Evolutionary conservation across 1,140 invertebrate genomes (phyloP), one percentile per base, ranked within the genome.

Genomic region (Heliconius congener): DNA sequence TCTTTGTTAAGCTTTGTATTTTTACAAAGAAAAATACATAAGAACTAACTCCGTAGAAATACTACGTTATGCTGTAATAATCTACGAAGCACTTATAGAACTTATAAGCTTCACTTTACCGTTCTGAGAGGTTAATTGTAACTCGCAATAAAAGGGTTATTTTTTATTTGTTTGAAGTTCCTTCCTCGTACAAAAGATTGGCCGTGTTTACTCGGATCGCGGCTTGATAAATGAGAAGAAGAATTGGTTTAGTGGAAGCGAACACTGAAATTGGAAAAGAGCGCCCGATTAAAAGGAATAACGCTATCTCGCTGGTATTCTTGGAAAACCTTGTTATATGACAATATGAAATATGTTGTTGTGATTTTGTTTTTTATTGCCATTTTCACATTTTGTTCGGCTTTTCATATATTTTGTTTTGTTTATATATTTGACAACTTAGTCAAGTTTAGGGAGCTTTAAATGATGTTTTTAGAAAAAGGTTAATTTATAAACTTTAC

Each of bases 161-260:
- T 78, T 78, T 77, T 72, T 74, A 55, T 74, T 52, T 55, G 13
- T 52, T 66, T 74, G 42, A 50, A 74, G 73, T 75, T 75, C 13
- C 60, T 79, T 80, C 30, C 70, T 50, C 46, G 42, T 75, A 78
- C 80, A 81, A 81, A 81, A 73, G 76, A 81, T 77, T 55, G 75
- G 76, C 57, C 71, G 79, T 75, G 73, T 80, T 80, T 77, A 73
- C 79, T 72, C 74, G 78, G 78, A 75, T 74, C 71, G 74, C 55
- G 75, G 57, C 76, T 79, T 84, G 82, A 84, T 84, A 84, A 84
- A 84, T 84, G 82, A 84, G 73, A 76, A 80, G 73, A 71, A 76
- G 76, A 82, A 84, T 84, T 84, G 82, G 76, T 81, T 83, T 78
- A 75, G 77, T 78, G 70, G 76, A 70, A 55, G 79, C 74, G 80